Evolutionary conservation across 2,888 invertebrate genomes (phyloP).

Genomic region (Chrysolina oricalcia): DNA sequence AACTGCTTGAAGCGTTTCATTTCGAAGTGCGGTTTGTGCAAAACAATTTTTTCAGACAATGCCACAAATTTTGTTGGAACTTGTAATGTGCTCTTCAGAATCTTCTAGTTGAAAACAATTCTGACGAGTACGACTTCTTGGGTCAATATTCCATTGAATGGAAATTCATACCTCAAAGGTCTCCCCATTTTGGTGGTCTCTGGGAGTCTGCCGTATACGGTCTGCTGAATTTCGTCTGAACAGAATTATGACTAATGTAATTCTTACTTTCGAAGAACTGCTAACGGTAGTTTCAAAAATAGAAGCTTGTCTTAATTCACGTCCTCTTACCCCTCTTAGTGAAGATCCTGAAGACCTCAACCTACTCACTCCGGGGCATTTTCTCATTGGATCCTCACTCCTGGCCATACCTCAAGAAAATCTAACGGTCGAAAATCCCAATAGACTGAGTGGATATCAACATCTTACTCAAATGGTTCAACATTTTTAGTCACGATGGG

Average conservation of each 20-base stretch:
- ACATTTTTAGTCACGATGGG: conserved; percentile 54
- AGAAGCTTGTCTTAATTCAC: conserved; percentile 61
- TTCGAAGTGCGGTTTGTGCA: background rate
- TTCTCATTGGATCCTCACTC: conserved; percentile 56
- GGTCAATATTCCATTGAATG: background rate
- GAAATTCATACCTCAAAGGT: conserved; percentile 55
- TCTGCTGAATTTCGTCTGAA: conserved; percentile 59
- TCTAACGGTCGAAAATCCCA: conserved; percentile 39
- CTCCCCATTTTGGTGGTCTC: conserved; percentile 61
- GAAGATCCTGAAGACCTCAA: conserved; percentile 56
- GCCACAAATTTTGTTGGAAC: background rate
- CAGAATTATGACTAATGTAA: conserved; percentile 49
- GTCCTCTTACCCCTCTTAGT: conserved; percentile 59
- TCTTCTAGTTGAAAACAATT: background rate
- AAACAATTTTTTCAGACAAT: conserved; percentile 6
- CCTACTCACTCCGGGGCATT: conserved; percentile 58
- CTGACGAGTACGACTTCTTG: background rate
- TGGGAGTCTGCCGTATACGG: conserved; percentile 63
- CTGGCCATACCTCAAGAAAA: conserved; percentile 50
- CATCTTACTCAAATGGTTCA: conserved; percentile 50
- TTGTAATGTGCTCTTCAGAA: background rate
- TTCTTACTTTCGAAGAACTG: conserved; percentile 61
- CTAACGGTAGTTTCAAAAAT: conserved; percentile 60
- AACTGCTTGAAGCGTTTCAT: conserved; percentile 2
- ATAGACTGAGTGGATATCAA: conserved; percentile 54